Conservation (phyloP, 2,113 vertebrate genomes). For the Urocynchramus pylzowi region DNA sequence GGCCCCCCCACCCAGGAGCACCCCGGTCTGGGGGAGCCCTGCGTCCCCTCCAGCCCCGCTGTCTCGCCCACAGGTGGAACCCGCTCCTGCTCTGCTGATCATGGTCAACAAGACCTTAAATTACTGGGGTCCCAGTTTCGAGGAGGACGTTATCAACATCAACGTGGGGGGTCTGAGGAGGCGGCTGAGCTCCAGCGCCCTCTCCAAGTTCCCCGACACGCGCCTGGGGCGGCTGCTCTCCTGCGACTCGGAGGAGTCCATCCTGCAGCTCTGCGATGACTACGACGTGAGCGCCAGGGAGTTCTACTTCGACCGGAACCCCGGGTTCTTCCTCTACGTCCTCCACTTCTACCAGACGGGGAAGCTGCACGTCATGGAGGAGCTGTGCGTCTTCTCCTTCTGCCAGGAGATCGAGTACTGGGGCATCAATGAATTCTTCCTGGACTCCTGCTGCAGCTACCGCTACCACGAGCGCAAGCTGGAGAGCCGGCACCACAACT, state of each 20-base stretch:
- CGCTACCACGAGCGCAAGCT: slow-evolving; percentile 93
- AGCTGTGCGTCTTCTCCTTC: slow-evolving; percentile 96
- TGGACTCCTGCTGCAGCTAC: slow-evolving; percentile 94
- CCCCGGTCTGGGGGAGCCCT: accelerated
- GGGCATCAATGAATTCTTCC: slow-evolving; percentile 94
- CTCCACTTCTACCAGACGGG: slow-evolving; percentile 96
- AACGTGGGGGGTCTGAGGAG: slow-evolving; percentile 91
- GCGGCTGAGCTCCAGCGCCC: slow-evolving; percentile 83
- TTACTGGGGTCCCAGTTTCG: slow-evolving; percentile 74
- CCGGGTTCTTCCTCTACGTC: slow-evolving; percentile 88
- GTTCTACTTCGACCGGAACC: slow-evolving; percentile 96
- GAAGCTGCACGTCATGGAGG: slow-evolving; percentile 94
- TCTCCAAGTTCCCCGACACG: slow-evolving; percentile 91
- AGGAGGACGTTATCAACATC: slow-evolving; percentile 85
- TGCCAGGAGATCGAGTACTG: slow-evolving; percentile 98
- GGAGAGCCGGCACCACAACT: slow-evolving; percentile 83
- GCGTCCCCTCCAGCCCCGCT: not conserved
- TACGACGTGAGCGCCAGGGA: slow-evolving; percentile 88
- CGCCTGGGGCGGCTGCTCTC: slow-evolving; percentile 89
- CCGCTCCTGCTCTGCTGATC: slow-evolving; percentile 43
- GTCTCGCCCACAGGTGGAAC: slow-evolving; percentile 8
- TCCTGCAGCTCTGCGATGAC: slow-evolving; percentile 95
- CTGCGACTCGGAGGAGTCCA: slow-evolving; percentile 90
- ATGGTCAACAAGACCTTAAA: slow-evolving; percentile 84
- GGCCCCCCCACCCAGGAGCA: not conserved